Conservation (phyloP, 2,797 vertebrate genomes). For the Lophius americanus region DNA sequence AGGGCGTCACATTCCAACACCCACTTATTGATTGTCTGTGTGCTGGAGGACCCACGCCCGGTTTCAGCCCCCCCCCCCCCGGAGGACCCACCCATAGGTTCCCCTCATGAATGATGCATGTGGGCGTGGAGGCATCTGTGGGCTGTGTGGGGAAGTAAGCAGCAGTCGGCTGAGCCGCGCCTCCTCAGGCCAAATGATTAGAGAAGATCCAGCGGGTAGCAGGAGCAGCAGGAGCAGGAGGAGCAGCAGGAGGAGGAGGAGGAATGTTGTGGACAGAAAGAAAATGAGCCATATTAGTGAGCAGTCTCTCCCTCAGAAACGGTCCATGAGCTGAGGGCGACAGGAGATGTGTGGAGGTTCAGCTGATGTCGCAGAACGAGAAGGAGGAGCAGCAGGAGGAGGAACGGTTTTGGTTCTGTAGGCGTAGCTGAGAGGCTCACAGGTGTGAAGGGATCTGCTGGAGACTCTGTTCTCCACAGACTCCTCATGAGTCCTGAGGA, state of each 20-base stretch:
- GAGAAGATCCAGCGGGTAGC: constrained; percentile 45
- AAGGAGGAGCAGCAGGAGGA: constrained; percentile 27
- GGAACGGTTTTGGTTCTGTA: constrained; percentile 6
- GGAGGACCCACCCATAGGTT: constrained; percentile 37
- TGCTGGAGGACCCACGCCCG: constrained; percentile 35
- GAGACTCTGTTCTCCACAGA: not conserved
- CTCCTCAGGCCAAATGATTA: constrained; percentile 64
- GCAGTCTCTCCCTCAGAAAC: constrained; percentile 40
- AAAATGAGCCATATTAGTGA: constrained; percentile 43
- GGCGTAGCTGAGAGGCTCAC: constrained; percentile 26
- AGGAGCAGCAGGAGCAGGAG: too few relatives aligned
- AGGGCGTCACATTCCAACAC: constrained; percentile 40
- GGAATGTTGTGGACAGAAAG: constrained; percentile 17
- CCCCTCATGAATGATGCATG: constrained; percentile 57
- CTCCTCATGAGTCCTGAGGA: too few relatives aligned
- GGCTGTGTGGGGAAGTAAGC: constrained; percentile 52
- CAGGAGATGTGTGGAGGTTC: constrained; percentile 78
- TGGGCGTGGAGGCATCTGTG: constrained; percentile 17
- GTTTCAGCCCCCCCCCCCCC: constrained; percentile 21
- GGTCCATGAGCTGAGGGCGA: constrained; percentile 80
- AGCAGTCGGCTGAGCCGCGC: constrained; percentile 42
- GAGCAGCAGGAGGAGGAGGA: constrained; percentile 16
- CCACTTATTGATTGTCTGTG: constrained; percentile 34
- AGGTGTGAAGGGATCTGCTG: constrained; percentile 41
- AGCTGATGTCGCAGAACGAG: constrained; percentile 78